These are phyloP conservation scores for Ernsta delagoae DNA, from an alignment of 2,888 invertebrate genomes.

Conservation along the genomic window DNA sequence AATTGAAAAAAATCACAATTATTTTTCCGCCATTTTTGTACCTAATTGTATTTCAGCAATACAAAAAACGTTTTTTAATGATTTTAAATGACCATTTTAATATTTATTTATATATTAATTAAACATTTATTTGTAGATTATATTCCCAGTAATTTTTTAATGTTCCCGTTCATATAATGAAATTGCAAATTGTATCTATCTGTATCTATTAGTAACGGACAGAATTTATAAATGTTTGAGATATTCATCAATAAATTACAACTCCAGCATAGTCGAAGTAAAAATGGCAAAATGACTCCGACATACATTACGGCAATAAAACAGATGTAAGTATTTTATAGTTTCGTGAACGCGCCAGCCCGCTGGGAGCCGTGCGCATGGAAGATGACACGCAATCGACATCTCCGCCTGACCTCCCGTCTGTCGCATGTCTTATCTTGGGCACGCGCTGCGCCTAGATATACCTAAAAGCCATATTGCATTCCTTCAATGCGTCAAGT, in stretches of 20 bases:
- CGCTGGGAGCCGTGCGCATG: slow-evolving; percentile 19
- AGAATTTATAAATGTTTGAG: no score
- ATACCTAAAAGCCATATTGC: slow-evolving; percentile 1
- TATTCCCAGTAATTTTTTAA: no score
- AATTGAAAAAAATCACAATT: no score
- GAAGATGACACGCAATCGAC: slow-evolving; percentile 35
- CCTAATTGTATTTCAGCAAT: no score
- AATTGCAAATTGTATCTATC: no score
- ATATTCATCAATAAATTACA: background rate
- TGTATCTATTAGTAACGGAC: no score
- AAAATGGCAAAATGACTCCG: background rate
- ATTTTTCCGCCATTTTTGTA: no score
- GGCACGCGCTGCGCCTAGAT: slow-evolving; percentile 46
- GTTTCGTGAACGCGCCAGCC: slow-evolving; percentile 15
- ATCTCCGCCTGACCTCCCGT: slow-evolving; percentile 47
- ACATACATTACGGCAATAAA: background rate
- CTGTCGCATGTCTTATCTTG: slow-evolving; percentile 47
- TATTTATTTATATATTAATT: no score
- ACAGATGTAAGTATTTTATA: background rate
- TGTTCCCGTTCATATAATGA: no score
- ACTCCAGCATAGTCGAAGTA: background rate
- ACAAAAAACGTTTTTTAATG: no score
- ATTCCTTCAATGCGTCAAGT: slow-evolving; percentile 10
- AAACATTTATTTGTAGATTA: no score
- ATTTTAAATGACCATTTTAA: no score